Base-by-base conservation (phyloP, 2,113 vertebrate genomes). In the Phalacrocorax carbo region DNA sequence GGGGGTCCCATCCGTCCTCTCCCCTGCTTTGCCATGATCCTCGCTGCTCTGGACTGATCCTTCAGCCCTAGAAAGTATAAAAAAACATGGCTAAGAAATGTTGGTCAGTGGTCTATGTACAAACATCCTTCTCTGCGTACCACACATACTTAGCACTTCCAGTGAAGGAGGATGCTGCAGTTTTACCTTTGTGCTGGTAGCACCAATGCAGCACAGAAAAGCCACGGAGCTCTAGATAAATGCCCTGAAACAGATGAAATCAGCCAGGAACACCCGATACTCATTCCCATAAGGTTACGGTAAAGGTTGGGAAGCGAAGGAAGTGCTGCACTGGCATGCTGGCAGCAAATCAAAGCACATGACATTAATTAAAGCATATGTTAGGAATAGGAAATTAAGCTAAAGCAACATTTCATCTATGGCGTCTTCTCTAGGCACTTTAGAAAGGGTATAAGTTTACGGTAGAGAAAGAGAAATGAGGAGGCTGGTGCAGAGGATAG, bases 281-380 rank as follows among this genome's bases (percentile, higher is more conserved):
- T 88, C 85, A 82, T 97, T 94, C 82, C 91, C 93, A 91, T 52
- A 81, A 85, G 94, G 93, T 96, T 95, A 91, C 4, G 25, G 79
- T 57, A 34, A 71, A 84, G 96, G 77, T 81, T 95, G 95, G 38
- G 8, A 94, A 97, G 86, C 1, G 42, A 92, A 97, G 94, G 91
- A 97, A 95, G 93, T 95, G 90, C 88, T 0, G 65, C 55, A 17
- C 62, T 96, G 96, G 84, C 95, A 96, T 49, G 89, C 88, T 97
- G 96, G 96, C 97, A 97, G 95, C 90, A 73, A 96, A 97, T 97
- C 96, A 96, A 94, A 97, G 90, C 84, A 55, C 94, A 80, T 94
- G 92, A 97, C 93, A 91, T 91, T 96, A 94, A 97, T 97, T 97
- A 97, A 95, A 92, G 93, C 93, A 58, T 48, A 93, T 90, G 90